Evolutionary conservation across 2,888 invertebrate genomes (phyloP), one percentile per base, ranked within the genome.

Genomic region (Lissonota sp.): DNA sequence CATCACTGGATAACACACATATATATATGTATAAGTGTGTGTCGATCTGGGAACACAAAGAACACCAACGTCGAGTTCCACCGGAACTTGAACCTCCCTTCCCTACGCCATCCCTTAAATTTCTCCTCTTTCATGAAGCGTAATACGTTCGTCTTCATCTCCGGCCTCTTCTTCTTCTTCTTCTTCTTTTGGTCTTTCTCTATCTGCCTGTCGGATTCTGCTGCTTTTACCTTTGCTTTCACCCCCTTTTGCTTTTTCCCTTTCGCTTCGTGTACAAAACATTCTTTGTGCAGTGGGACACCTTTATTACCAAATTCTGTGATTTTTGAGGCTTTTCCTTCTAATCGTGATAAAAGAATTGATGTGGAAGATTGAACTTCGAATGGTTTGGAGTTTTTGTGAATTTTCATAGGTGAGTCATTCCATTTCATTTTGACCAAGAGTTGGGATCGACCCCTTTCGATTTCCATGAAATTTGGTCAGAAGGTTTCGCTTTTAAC

Each of bases 61-160:
- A 79, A 57, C 64, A 60, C 67, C 51, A 57, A 51, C 51, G 57
- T 64, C 64, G 76, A 73, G 63, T 63, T 77, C 69, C 70, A 69
- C 72, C 76, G 76, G 72, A 77, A 80, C 77, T 73, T 80, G 74
- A 71, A 71, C 44, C 62, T 62, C 62, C 26, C 26, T 26, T 53
- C 53, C 55, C 60, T 57, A 70, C 71, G 73, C 64, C 72, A 72
- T 74, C 70, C 66, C 79, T 58, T 79, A 74, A 78, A 66, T 74
- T 75, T 64, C 79, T 76, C 62, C 72, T 67, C 67, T 76, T 76
- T 55, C 26, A 62, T 62, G 58, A 46, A 76, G 58, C 16, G 51
- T 79, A 72, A 75, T 82, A 49, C 75, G 78, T 46, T 72, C 62
- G 55, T 62, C 64, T 58, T 70, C 74, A 64, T 82, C 80, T 82